phyloP scores from a whole-genome alignment of 2,888 invertebrate genomes.

The Drosophila neotestacea region DNA sequence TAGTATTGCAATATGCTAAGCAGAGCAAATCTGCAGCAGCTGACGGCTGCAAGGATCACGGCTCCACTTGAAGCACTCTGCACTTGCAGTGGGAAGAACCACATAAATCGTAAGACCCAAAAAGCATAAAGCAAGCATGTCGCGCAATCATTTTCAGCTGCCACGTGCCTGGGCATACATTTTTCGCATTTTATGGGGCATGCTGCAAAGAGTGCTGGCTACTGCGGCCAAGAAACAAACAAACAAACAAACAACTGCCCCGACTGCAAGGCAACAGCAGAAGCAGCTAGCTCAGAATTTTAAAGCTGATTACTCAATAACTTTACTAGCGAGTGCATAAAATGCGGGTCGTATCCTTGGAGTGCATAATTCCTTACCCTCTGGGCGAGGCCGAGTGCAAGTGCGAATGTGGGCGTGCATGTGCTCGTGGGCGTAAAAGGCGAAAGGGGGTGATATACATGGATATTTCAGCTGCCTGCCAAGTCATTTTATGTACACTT shows the following conservation, averaged over 20 bases:
- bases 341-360: slow-evolving; percentile 68
- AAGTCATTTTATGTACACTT: slow-evolving; percentile 74
- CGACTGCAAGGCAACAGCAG: slow-evolving; percentile 7
- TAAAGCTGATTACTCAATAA: slow-evolving; percentile 82
- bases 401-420: not conserved
- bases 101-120: slow-evolving; percentile 73
- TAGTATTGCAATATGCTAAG: slow-evolving; percentile 49
- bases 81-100: slow-evolving; percentile 24
- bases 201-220: slow-evolving; percentile 34
- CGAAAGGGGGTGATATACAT: not conserved
- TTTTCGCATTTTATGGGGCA: slow-evolving; percentile 75
- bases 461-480: slow-evolving; percentile 55
- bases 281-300: slow-evolving; percentile 57
- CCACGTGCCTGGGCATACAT: slow-evolving; percentile 79
- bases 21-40: slow-evolving; percentile 19
- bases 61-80: slow-evolving; percentile 13
- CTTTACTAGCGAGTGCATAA: slow-evolving; percentile 76
- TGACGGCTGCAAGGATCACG: slow-evolving; percentile 21
- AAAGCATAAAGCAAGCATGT: slow-evolving; percentile 83
- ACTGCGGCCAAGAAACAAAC: slow-evolving; percentile 59
- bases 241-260: slow-evolving; percentile 62
- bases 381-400: slow-evolving; percentile 1
- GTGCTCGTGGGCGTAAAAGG: not conserved
- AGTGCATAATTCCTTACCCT: slow-evolving; percentile 73
- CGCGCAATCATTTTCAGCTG: slow-evolving; percentile 84